phyloP scores from a whole-genome alignment of 2,113 vertebrate species.

The Leuciscus idus region DNA sequence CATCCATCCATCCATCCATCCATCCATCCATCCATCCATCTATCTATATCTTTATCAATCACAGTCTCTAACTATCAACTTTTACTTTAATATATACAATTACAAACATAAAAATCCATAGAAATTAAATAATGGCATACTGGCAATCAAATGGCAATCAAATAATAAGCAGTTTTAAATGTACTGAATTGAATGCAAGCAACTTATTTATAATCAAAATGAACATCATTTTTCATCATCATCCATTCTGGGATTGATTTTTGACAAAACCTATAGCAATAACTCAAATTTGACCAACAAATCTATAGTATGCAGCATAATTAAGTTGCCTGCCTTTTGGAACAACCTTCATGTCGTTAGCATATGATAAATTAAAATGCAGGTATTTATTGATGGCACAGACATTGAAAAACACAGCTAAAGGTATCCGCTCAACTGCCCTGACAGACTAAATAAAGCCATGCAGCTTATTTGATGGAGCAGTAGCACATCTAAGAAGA shows the following conservation, averaged over 20 bases:
- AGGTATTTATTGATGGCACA: not conserved
- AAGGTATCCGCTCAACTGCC: not conserved
- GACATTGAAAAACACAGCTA: not conserved
- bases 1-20: not conserved
- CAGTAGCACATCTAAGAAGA: slow-evolving; percentile 25
- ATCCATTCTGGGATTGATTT: not conserved
- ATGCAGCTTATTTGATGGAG: slow-evolving; percentile 30
- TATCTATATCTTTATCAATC: too few relatives aligned
- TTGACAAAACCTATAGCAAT: not conserved
- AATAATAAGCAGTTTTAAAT: too few relatives aligned
- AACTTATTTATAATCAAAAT: too few relatives aligned
- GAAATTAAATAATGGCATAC: too few relatives aligned
- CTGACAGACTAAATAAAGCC: slow-evolving; percentile 32
- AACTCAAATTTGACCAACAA: not conserved
- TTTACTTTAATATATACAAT: too few relatives aligned
- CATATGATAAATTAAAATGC: not conserved
- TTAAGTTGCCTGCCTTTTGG: not conserved
- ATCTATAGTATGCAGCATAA: not conserved
- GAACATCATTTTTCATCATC: too few relatives aligned
- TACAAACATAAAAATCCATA: too few relatives aligned
- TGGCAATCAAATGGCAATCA: too few relatives aligned
- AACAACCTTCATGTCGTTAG: not conserved
- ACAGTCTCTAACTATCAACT: too few relatives aligned
- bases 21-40: not conserved
- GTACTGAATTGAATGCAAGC: too few relatives aligned